Base-by-base conservation (phyloP, 1,140 invertebrate species). In the Drosophila sechellia region DNA sequence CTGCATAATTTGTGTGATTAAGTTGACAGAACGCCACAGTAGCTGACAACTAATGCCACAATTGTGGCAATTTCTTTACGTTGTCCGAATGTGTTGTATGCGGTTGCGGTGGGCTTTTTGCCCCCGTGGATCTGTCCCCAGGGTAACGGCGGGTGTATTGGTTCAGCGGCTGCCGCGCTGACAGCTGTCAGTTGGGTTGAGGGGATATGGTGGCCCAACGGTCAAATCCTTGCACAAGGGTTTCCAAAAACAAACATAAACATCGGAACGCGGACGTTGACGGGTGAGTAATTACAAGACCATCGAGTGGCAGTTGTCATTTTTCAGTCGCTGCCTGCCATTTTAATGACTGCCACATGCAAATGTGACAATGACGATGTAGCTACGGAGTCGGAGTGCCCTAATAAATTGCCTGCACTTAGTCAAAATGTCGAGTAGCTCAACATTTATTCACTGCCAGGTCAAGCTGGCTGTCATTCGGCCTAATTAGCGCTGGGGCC, bases 331-430 rank as follows among this genome's bases (percentile, higher is more conserved):
- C 37, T 40, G 57, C 63, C 72, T 46, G 72, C 73, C 63, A 78
- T 74, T 85, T 85, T 85, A 71, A 76, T 84, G 72, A 73, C 74
- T 68, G 61, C 65, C 74, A 58, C 83, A 86, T 86, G 81, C 74
- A 86, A 86, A 87, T 86, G 81, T 56, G 81, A 81, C 73, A 58
- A 81, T 74, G 81, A 81, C 81, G 74, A 87, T 75, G 72, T 75
- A 64, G 70, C 75, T 75, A 74, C 42, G 46, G 48, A 20, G 42
- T 20, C 2, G 17, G 13, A 35, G 27, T 57, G 35, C 59, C 64
- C 73, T 85, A 86, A 86, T 87, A 81, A 86, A 87, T 87, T 73
- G 79, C 53, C 71, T 66, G 71, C 83, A 86, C 68, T 86, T 79
- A 81, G 66, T 86, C 75, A 65, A 61, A 80, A 37, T 35, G 52